Percentiles rank a stretch among this genome's conserved stretches.
These are phyloP conservation scores for Mixornis gularis DNA, from an alignment of 2,113 vertebrate genomes.

Conservation along the genomic window DNA sequence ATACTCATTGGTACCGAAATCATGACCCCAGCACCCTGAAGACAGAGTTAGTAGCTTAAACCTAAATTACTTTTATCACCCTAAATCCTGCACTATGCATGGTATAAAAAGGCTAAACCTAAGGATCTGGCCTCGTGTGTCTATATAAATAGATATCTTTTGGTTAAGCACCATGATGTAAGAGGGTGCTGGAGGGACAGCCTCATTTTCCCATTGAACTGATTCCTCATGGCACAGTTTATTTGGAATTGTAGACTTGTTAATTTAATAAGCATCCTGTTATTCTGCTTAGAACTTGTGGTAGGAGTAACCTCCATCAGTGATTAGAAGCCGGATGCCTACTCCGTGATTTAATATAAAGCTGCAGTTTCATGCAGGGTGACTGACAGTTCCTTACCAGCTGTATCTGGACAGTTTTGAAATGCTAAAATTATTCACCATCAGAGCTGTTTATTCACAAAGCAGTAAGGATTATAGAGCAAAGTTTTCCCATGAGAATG, in stretches of 20 bases:
- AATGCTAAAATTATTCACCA: neutral
- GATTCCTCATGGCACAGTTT: neutral
- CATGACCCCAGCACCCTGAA: neutral
- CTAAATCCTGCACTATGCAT: neutral
- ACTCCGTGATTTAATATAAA: neutral
- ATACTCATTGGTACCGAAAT: neutral
- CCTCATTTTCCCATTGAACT: neutral
- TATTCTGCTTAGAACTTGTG: neutral
- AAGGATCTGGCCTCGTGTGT: neutral
- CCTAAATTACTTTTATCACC: neutral
- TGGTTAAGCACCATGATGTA: neutral
- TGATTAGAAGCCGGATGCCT: neutral
- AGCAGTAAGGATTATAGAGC: neutral
- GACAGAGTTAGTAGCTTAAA: slow-evolving; percentile 17
- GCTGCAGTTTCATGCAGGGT: neutral
- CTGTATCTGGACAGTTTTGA: neutral
- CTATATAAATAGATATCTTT: neutral
- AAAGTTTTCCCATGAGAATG: neutral
- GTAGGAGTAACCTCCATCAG: neutral
- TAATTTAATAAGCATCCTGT: neutral
- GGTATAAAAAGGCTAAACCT: neutral
- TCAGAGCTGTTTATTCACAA: neutral
- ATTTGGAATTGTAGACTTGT: neutral
- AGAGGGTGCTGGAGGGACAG: neutral
- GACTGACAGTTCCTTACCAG: neutral